Base-by-base conservation (phyloP, 2,113 vertebrate genomes). In the Callipepla californica region DNA sequence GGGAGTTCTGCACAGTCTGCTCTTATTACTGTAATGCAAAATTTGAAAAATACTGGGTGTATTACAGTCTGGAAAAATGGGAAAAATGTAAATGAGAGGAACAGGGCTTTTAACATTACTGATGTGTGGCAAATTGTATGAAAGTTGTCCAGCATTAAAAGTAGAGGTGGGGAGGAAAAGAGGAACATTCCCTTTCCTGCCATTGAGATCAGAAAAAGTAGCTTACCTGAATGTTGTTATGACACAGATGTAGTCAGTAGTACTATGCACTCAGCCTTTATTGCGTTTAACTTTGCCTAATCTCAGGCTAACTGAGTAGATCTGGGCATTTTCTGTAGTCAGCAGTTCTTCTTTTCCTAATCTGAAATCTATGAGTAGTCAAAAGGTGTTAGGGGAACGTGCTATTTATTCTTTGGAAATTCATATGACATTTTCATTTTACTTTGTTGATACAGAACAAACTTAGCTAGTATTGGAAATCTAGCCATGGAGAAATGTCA, bases 341-440 rank as follows among this genome's bases (percentile, higher is more conserved):
- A 34, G 36, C 13, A 47, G 11, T 81, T 76, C 15, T 13, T 80
- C 68, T 77, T 22, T 77, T 89, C 55, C 45, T 25, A 58, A 16
- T 32, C 32, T 40, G 42, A 22, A 63, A 6, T 85, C 57, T 70
- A 9, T 77, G 75, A 90, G 76, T 23, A 87, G 57, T 80, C 47
- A 80, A 40, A 77, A 77, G 72, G 57, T 85, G 61, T 83, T 92
- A 55, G 7, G 68, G 50, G 78, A 92, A 40, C n/a, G 28, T 88
- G 51, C 87, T 92, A 26, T 95, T 95, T 92, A 75, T 88, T 95
- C 80, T 66, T 61, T 62, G 53, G 58, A 63, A 90, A 95, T 53
- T 79, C 30, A 1, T 76, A 50, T 76, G 93, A 73, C 90, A 81
- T 95, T 96, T 95, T 85, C 87, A 66, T 94, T 95, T 89, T 80